Evolutionary conservation across 2,797 vertebrate genomes (phyloP), one percentile per base, ranked within the genome.

Genomic region (Semaprochilodus insignis): DNA sequence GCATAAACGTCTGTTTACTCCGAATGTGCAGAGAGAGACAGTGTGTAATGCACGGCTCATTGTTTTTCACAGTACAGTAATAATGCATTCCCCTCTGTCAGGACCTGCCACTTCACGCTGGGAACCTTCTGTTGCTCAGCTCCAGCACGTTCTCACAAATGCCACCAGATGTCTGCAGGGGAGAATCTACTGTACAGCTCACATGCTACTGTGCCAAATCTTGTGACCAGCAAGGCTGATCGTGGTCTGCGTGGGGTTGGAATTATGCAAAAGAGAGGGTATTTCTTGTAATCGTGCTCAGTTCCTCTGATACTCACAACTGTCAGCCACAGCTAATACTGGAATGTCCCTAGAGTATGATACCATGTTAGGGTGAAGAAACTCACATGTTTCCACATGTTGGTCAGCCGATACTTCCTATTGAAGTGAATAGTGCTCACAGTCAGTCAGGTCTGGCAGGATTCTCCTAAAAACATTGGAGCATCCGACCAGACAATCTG

Each of bases 21-120:
- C 65, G 16, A 59, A 77, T 16, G 57, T 83, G 85, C 67, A 31
- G 74, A 85, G 83, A 81, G 75, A 81, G 83, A 80, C 57, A 62
- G 81, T 74, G 72, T 82, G 79, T 82, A 86, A 84, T 77, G 70
- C 70, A 75, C 40, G 77, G 81, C 83, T 86, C 51, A 81, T 77
- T 85, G 83, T 80, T 85, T 83, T 86, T 87, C 77, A 83, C 81
- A 84, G 80, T 84, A 83, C 77, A 85, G 83, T 86, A 80, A 72
- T 82, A 86, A 85, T 82, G 62, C 57, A 70, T 78, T 73, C 69
- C 81, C 82, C 74, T 76, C 80, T 85, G 78, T 82, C 76, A 71
- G 74, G 85, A 83, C 85, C 85, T 85, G 85, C 55, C 79, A 77
- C 81, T 74, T 87, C 81, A 78, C 54, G 83, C 86, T 86, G 86